A percentile compares a stretch with the other conserved stretches of the same genome.
These are phyloP conservation scores for Ruditapes philippinarum DNA, from an alignment of 1,140 invertebrate species.

Conservation along the genomic window DNA sequence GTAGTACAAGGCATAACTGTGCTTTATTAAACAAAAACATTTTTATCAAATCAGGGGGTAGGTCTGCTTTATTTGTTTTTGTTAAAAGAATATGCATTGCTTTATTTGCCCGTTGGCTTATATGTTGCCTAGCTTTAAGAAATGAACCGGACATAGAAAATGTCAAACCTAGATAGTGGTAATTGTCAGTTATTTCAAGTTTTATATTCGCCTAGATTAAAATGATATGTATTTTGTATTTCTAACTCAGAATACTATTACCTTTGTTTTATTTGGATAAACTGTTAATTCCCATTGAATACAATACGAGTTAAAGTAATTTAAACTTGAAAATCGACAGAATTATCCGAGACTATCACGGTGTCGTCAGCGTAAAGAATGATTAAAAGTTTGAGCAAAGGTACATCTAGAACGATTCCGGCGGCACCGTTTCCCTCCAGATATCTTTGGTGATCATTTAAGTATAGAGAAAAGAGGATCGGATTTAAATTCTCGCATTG, in stretches of 20 bases:
- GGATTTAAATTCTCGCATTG: slow-evolving; percentile 43
- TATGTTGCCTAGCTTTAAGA: slow-evolving; percentile 28
- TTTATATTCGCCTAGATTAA: background rate
- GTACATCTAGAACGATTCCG: background rate
- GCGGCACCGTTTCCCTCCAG: background rate
- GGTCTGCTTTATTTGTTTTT: background rate
- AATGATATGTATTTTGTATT: background rate
- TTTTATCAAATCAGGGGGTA: background rate
- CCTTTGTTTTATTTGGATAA: background rate
- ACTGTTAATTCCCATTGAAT: slow-evolving; percentile 5
- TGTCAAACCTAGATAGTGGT: slow-evolving; percentile 37
- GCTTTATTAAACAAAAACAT: too few species aligned
- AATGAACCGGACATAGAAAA: slow-evolving; percentile 25
- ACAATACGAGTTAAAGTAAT: background rate
- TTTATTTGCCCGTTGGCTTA: slow-evolving; percentile 23
- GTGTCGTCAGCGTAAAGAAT: slow-evolving; percentile 45
- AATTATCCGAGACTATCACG: background rate
- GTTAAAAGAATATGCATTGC: slow-evolving; percentile 15
- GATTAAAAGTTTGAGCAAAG: slow-evolving; percentile 16
- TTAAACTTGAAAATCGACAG: background rate
- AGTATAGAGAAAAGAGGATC: slow-evolving; percentile 3
- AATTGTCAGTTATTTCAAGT: slow-evolving; percentile 15
- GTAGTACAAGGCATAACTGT: too few species aligned
- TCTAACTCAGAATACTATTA: background rate
- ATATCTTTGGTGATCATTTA: slow-evolving; percentile 16